Conservation (phyloP, 2,113 vertebrate species). For the Campylorhamphus procurvoides region DNA sequence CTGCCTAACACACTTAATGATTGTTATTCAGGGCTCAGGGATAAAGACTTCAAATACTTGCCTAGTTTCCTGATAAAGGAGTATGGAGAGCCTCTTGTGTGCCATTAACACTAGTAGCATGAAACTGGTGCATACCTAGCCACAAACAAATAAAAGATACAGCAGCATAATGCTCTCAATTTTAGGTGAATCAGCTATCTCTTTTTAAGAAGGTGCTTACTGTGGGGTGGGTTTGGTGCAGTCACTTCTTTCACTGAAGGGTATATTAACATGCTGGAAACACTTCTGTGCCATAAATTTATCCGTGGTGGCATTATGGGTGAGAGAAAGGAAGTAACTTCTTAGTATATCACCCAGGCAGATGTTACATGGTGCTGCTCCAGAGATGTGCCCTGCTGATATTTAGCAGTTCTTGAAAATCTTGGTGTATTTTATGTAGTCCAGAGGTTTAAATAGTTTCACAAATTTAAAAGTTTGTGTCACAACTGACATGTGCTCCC, state of each 20-base stretch:
- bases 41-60: background rate
- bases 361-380: rapidly evolving
- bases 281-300: background rate
- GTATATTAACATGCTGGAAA: background rate
- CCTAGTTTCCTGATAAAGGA: background rate
- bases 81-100: background rate
- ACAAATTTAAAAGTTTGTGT: background rate
- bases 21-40: background rate
- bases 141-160: background rate
- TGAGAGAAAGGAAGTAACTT: background rate
- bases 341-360: rapidly evolving
- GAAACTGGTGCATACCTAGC: background rate
- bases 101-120: background rate
- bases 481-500: background rate
- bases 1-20: background rate
- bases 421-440: background rate
- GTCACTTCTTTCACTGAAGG: background rate
- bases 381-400: background rate
- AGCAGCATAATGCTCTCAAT: background rate
- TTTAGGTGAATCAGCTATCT: background rate
- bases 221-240: background rate
- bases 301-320: background rate
- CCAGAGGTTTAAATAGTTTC: background rate
- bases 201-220: background rate
- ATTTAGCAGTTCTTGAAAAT: background rate